Evolutionary conservation across 2,113 vertebrate genomes (phyloP).

Genomic region (Suncus etruscus): DNA sequence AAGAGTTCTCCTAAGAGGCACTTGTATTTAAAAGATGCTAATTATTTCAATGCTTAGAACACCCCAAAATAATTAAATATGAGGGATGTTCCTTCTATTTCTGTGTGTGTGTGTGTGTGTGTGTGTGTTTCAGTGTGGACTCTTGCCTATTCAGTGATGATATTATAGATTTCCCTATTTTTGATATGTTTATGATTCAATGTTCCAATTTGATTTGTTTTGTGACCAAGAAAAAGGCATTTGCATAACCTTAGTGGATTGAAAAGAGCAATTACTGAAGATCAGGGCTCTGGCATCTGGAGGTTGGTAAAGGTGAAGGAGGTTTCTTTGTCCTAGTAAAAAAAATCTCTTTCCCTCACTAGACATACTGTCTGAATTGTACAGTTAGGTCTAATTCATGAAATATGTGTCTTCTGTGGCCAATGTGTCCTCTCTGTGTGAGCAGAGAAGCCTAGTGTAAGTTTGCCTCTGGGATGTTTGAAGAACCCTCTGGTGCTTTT

Average conservation of each 20-base stretch:
- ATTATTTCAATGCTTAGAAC: not conserved
- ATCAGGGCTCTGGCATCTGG: not conserved
- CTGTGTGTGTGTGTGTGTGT: not conserved
- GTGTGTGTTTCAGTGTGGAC: not conserved
- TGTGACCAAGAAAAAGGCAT: not conserved
- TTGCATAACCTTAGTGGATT: not conserved
- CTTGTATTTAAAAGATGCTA: not conserved
- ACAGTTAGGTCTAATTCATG: not conserved
- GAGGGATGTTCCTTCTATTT: not conserved
- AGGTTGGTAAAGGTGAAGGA: too few species aligned
- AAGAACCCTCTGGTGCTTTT: not conserved
- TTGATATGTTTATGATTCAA: not conserved
- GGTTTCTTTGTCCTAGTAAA: not conserved
- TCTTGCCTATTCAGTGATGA: not conserved
- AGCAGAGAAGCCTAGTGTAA: slow-evolving; percentile 14
- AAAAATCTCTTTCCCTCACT: not conserved
- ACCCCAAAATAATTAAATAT: not conserved
- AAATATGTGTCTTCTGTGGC: not conserved
- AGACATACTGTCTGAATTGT: not conserved
- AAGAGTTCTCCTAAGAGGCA: not conserved
- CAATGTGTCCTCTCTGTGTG: not conserved
- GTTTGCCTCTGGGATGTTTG: slow-evolving; percentile 52
- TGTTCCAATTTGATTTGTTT: not conserved
- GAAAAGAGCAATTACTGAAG: not conserved
- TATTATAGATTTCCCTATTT: not conserved